Conservation (phyloP, 2,113 vertebrate genomes). For the Brienomyrus longianalis region DNA sequence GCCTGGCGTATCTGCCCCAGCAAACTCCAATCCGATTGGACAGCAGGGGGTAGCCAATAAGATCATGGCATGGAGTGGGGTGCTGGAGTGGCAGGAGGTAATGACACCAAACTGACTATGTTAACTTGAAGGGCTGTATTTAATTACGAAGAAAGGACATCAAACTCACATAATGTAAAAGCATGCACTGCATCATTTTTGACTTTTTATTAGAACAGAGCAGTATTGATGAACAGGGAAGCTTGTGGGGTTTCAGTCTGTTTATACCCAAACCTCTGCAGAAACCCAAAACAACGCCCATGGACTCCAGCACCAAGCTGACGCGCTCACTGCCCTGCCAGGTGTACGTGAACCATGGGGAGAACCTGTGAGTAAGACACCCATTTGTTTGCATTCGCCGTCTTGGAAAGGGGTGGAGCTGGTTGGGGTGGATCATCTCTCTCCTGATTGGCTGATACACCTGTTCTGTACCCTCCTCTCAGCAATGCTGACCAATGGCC, state of each 20-base stretch:
- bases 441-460: not conserved
- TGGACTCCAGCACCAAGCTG: slow-evolving; percentile 78
- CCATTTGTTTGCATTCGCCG: not conserved
- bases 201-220: not conserved
- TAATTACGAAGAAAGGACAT: not conserved
- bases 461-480: not conserved
- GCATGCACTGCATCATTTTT: not conserved
- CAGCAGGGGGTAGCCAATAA: slow-evolving; percentile 71
- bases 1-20: slow-evolving; percentile 46
- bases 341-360: slow-evolving; percentile 84
- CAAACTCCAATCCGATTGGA: slow-evolving; percentile 48
- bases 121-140: not conserved
- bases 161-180: not conserved
- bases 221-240: not conserved
- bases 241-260: not conserved
- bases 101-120: slow-evolving; percentile 20
- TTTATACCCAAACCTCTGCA: slow-evolving; percentile 35
- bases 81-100: slow-evolving; percentile 92
- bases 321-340: slow-evolving; percentile 84
- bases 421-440: not conserved
- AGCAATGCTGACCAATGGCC: slow-evolving; percentile 91
- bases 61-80: slow-evolving; percentile 80
- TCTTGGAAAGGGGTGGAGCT: not conserved
- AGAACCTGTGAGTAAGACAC: slow-evolving; percentile 76
- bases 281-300: slow-evolving; percentile 82